Conservation (phyloP, 2,113 vertebrate species). For the Aphelocoma coerulescens region DNA sequence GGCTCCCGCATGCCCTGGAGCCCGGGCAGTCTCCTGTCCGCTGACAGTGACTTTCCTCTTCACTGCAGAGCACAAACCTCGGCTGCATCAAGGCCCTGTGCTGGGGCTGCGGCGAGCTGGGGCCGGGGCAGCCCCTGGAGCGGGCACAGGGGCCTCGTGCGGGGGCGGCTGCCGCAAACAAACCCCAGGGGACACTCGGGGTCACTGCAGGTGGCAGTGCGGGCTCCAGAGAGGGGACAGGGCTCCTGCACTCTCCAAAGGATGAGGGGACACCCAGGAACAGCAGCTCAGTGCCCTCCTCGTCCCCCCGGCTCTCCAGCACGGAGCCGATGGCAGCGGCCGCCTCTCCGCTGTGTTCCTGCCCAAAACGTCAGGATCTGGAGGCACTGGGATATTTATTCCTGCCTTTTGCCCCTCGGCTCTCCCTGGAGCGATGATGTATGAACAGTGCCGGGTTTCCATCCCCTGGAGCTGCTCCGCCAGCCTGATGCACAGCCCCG, state of each 20-base stretch:
- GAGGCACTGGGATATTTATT: background rate
- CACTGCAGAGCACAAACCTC: background rate
- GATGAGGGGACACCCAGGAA: fast-evolving
- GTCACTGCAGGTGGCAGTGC: background rate
- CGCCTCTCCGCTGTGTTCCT: fast-evolving
- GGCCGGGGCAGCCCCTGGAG: background rate
- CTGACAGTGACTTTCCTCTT: background rate
- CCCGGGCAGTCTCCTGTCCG: fast-evolving
- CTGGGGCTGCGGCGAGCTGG: background rate
- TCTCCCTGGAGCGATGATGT: background rate
- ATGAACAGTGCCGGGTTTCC: background rate
- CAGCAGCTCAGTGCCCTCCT: fast-evolving
- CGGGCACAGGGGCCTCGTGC: background rate
- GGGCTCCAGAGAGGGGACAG: background rate
- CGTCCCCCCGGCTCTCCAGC: background rate
- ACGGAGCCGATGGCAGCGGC: fast-evolving
- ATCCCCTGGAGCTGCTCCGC: background rate
- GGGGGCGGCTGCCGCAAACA: background rate
- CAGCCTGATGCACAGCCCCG: background rate
- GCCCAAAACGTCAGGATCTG: background rate
- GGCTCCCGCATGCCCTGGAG: background rate
- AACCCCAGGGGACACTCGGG: background rate
- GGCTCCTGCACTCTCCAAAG: background rate
- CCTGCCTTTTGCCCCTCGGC: background rate
- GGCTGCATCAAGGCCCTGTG: fast-evolving